A percentile compares a stretch with the other conserved stretches of the same genome.
Conservation (phyloP, 2,888 invertebrate genomes). For the Drosophila siamana region DNA sequence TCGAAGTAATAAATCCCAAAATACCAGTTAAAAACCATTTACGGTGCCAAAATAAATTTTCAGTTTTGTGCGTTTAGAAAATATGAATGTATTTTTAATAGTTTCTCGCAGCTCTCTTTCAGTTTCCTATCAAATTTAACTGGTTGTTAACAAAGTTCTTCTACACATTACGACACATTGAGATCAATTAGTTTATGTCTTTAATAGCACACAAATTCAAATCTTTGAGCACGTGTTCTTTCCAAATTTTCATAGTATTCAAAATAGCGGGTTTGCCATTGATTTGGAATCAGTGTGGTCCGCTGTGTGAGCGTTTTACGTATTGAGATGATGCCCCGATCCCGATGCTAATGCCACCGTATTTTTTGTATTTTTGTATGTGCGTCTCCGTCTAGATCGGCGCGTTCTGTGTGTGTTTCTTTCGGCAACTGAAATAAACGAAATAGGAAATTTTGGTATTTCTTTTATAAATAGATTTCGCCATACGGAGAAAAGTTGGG, state of each 20-base stretch:
- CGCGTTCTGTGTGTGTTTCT: conserved; percentile 49
- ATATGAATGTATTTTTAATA: not conserved
- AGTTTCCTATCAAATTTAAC: not conserved
- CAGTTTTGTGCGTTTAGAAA: not conserved
- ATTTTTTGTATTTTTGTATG: conserved; percentile 47
- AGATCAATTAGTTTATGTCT: not conserved
- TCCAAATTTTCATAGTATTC: not conserved
- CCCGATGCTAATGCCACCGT: conserved; percentile 60
- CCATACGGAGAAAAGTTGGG: conserved; percentile 74
- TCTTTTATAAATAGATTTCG: conserved; percentile 83
- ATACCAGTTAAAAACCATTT: not conserved
- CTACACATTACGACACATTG: not conserved
- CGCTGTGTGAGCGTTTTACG: conserved; percentile 63
- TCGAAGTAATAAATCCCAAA: conserved; percentile 3
- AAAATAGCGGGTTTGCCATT: not conserved
- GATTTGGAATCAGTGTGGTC: conserved; percentile 50
- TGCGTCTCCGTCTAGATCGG: conserved; percentile 45
- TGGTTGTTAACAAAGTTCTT: not conserved
- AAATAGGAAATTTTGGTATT: conserved; percentile 83
- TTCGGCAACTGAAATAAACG: conserved; percentile 76
- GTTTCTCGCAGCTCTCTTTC: not conserved
- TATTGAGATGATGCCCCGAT: conserved; percentile 67
- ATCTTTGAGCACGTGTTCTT: conserved; percentile 4
- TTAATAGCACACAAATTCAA: not conserved
- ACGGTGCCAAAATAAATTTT: not conserved